phyloP scores from a whole-genome alignment of 2,888 invertebrate species.

The Bombyx huttoni region DNA sequence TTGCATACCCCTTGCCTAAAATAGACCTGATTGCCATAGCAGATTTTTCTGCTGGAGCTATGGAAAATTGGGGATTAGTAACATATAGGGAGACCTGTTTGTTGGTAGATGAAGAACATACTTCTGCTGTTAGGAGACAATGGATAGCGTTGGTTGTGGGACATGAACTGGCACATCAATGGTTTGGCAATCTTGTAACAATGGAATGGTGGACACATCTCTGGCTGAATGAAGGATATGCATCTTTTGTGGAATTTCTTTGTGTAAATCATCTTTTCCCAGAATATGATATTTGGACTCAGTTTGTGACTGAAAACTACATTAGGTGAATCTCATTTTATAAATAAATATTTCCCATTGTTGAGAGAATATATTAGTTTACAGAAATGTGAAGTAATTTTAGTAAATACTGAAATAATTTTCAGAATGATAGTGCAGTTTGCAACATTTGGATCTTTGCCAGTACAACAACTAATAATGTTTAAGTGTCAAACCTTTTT shows the following conservation, averaged over 20 bases:
- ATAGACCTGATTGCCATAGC: conserved; percentile 97
- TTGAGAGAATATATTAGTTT: too few relatives aligned
- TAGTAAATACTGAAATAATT: background rate
- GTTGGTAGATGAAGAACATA: conserved; percentile 90
- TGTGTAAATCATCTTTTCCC: conserved; percentile 95
- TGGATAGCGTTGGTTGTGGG: conserved; percentile 90
- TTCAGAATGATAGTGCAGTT: background rate
- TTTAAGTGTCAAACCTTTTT: background rate
- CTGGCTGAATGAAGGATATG: conserved; percentile 97
- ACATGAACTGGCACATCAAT: conserved; percentile 97
- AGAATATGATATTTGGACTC: conserved; percentile 97
- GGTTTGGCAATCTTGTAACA: conserved; percentile 98
- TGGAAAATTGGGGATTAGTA: conserved; percentile 98
- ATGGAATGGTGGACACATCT: conserved; percentile 99
- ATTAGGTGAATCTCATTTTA: conserved; percentile 57
- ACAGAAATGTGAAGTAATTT: too few relatives aligned
- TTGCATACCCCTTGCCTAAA: conserved; percentile 95
- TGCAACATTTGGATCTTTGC: background rate
- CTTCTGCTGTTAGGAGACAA: conserved; percentile 87
- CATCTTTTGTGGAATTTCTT: conserved; percentile 95
- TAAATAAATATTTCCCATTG: background rate
- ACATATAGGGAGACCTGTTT: conserved; percentile 95
- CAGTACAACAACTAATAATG: background rate
- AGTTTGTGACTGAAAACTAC: conserved; percentile 92
- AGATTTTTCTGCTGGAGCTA: conserved; percentile 95